Base-by-base conservation (phyloP, 2,113 vertebrate species). In the Aythya baeri region DNA sequence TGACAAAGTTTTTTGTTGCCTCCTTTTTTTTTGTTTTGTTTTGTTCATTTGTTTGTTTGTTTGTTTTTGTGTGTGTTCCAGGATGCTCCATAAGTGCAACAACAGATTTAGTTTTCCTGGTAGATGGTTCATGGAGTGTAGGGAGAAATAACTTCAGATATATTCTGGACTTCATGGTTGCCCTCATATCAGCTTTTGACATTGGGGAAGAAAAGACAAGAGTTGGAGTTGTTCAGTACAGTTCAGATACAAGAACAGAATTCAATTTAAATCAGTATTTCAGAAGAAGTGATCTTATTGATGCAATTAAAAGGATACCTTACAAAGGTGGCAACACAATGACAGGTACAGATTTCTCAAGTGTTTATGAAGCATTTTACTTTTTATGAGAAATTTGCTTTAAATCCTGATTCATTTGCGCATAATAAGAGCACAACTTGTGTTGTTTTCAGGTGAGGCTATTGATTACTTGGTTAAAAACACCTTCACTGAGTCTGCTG, bases 161-260 rank as follows among this genome's bases (percentile, higher is more conserved):
- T 91, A 98, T 99, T 89, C 98, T 99, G 86, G 98, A 96, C 85
- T 99, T 99, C 72, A 98, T 99, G 75, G 96, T 98, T 61, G 98
- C 98, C 26, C 97, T 98, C 73, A 98, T 98, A 23, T 98, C 98
- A 46, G 99, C 99, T 61, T 99, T 99, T 92, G 98, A 99, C 83
- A 98, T 99, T n/a, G 98, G 98, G 18, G 98, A 98, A 91, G 99
- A 99, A 43, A 98, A 98, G 89, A 99, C 99, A 0, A 98, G 99
- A 61, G 99, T 99, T 95, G 99, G 98, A 31, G 98, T 99, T 95
- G 98, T 99, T 61, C 99, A 99, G 95, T 99, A 99, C 97, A 98
- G 99, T 88, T 96, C 97, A 27, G 98, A 98, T 50, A 97, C 98
- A 85, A 98, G 98, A 83, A 98, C 98, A 10, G 99, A 99, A 93